These are phyloP conservation scores for Sinocyclocheilus anshuiensis DNA, from an alignment of 2,113 vertebrate species.

Conservation along the genomic window DNA sequence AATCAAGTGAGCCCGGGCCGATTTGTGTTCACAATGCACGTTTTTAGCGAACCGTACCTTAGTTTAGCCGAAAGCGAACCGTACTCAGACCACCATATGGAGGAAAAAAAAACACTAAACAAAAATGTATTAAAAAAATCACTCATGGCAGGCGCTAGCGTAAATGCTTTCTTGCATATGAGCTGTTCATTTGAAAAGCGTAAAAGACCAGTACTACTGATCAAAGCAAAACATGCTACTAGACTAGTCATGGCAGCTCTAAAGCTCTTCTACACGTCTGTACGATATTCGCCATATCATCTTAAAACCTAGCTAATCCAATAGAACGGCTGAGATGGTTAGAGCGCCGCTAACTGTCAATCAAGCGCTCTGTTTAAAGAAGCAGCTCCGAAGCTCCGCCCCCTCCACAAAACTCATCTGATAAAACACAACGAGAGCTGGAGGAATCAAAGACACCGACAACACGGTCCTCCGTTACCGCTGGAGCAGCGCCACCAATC, in stretches of 20 bases:
- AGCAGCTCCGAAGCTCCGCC: slow-evolving; percentile 14
- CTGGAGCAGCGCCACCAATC: neutral
- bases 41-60: too few species aligned
- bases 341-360: neutral
- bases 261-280: neutral
- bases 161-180: too few species aligned
- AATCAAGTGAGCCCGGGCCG: too few species aligned
- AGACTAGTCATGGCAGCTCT: neutral
- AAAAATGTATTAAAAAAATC: too few species aligned
- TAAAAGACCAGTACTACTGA: neutral
- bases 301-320: neutral
- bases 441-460: neutral
- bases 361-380: slow-evolving; percentile 22
- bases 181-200: neutral
- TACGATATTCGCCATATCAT: neutral
- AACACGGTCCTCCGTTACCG: neutral
- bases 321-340: neutral
- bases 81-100: too few species aligned
- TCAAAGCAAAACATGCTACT: neutral
- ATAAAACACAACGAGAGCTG: slow-evolving; percentile 14
- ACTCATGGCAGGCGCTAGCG: too few species aligned
- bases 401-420: slow-evolving; percentile 6
- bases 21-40: too few species aligned
- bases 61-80: too few species aligned
- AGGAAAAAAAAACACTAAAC: too few species aligned